A percentile compares a stretch with the other conserved stretches of the same genome.
These are phyloP conservation scores for Cygnus atratus DNA, from an alignment of 2,113 vertebrate species.

Conservation along the genomic window DNA sequence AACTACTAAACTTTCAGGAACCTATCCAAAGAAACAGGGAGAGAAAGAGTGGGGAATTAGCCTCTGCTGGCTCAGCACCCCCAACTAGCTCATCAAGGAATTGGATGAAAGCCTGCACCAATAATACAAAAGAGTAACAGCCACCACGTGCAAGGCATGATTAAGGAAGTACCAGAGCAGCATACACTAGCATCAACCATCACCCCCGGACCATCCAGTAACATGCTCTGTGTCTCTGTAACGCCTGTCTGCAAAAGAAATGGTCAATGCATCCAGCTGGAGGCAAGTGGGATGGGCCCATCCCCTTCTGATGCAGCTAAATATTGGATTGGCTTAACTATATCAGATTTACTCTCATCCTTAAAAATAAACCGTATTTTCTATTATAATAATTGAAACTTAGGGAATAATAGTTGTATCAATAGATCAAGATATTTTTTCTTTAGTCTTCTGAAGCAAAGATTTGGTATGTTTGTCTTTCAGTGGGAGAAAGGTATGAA, in stretches of 20 bases:
- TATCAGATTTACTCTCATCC: not conserved
- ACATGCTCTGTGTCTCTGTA: not conserved
- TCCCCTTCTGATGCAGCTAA: not conserved
- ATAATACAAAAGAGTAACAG: not conserved
- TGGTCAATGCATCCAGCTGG: not conserved
- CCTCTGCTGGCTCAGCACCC: not conserved
- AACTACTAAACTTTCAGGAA: constrained; percentile 13
- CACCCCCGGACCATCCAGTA: not conserved
- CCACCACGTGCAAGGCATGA: not conserved
- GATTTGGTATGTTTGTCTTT: not conserved
- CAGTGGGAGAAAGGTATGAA: not conserved
- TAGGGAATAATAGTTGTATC: not conserved
- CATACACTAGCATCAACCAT: accelerated
- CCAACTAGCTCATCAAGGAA: not conserved
- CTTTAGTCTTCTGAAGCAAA: not conserved
- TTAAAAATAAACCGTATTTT: not conserved
- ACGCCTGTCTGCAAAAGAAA: not conserved
- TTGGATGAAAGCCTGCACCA: not conserved
- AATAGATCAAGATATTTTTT: not conserved
- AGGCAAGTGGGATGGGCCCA: not conserved
- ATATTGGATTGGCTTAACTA: not conserved
- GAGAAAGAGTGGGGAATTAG: not conserved
- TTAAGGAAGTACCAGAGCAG: not conserved
- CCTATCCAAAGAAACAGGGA: not conserved
- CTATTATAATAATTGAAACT: not conserved